Evolutionary conservation across 2,888 invertebrate species (phyloP), one percentile per base, ranked within the genome.

Genomic region (Sycophila texana): DNA sequence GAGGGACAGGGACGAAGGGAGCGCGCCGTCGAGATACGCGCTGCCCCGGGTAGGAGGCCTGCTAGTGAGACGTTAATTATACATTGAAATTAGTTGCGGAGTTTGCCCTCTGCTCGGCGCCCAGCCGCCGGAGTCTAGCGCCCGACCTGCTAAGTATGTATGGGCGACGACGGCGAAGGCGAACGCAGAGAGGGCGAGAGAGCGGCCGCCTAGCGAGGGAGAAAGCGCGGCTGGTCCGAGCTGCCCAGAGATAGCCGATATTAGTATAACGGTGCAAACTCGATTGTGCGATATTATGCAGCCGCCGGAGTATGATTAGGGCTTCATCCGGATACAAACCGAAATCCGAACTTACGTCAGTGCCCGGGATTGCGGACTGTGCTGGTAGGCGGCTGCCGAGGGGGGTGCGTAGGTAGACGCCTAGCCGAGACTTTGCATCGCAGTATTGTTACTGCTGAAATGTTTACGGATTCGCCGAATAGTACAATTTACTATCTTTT

Each of bases 81-180:
- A 90, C 90, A 90, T 90, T 90, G 90, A 90, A 90, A 90, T 90
- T 90, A 90, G 90, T 90, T 90, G 89, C 88, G 87, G 81, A 90
- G 90, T 90, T 90, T 89, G 89, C 89, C 86, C 89, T 88, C 87
- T 85, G 86, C 88, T 87, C 85, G 88, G 70, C 51, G 58, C 47
- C 68, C 61, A 57, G 80, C 85, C 85, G 84, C 84, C 86, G 86
- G 84, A 86, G 86, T 86, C 86, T 84, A 30, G 63, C 84, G 86
- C 86, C 39, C 47, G 74, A 51, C 86, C 87, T 87, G 86, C 89
- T 89, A 89, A 89, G 90, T 89, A 89, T 88, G 87, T 77, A 78
- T 78, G 77, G 77, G 66, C 74, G 70, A 58, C 60, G 80, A 51
- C 65, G 70, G 47, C 67, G 88, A 87, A 86, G 86, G 84, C 84